Percentiles rank a stretch among this genome's conserved stretches.
Evolutionary conservation across 2,113 vertebrate genomes (phyloP).

Genomic region (Amia ocellicauda): DNA sequence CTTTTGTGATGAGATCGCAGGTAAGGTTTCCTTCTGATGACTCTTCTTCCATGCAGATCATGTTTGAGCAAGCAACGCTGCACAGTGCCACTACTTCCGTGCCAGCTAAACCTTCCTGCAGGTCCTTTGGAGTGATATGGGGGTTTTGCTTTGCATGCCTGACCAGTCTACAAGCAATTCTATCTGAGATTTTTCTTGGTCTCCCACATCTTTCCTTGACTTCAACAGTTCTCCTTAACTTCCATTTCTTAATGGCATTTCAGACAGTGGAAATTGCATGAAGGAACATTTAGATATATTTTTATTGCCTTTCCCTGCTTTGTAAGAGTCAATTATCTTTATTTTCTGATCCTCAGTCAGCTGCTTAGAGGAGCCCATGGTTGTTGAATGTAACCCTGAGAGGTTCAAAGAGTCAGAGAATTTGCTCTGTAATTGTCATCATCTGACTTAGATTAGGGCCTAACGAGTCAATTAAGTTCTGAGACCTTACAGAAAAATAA

Average conservation of each 20-base stretch:
- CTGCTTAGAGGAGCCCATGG: too few species aligned
- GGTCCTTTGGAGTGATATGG: neutral
- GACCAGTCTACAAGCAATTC: too few species aligned
- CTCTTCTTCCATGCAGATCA: neutral
- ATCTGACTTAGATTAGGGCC: too few species aligned
- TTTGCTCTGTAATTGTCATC: too few species aligned
- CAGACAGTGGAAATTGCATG: neutral
- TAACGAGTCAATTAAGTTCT: too few species aligned
- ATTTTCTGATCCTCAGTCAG: too few species aligned
- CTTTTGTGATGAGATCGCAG: too few species aligned
- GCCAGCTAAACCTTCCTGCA: too few species aligned
- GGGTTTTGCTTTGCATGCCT: constrained; percentile 1
- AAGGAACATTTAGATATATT: constrained; percentile 1
- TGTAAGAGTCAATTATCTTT: too few species aligned
- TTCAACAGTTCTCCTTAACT: constrained; percentile 1
- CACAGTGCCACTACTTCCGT: neutral
- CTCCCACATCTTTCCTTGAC: neutral
- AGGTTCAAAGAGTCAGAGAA: constrained; percentile 9
- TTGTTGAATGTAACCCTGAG: neutral
- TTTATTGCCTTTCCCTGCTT: constrained; percentile 3
- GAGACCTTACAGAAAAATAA: too few species aligned
- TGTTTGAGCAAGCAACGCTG: constrained; percentile 13
- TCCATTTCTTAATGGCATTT: constrained; percentile 4
- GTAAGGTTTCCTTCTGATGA: too few species aligned
- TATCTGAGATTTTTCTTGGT: neutral